phyloP scores from a whole-genome alignment of 2,113 vertebrate species.

The Xerus inauris region DNA sequence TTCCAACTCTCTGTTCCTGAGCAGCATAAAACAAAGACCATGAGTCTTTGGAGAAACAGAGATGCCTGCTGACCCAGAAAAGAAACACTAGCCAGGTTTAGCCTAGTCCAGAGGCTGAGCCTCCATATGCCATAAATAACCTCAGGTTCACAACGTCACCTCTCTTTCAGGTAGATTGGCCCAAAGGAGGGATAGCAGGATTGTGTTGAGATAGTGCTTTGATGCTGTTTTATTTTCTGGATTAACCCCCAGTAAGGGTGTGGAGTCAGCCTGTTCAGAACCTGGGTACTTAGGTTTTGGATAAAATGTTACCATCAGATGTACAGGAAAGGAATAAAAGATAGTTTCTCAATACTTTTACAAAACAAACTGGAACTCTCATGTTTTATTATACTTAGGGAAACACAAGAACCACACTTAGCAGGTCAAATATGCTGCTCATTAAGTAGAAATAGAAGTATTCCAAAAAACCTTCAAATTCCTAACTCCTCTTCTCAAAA shows the following conservation, averaged over 20 bases:
- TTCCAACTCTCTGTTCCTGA: background rate
- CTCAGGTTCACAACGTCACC: background rate
- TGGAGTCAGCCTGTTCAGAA: background rate
- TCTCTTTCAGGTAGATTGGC: background rate
- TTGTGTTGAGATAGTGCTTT: background rate
- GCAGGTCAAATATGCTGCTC: conserved; percentile 51
- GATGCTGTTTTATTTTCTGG: background rate
- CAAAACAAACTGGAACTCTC: background rate
- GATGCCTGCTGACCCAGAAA: rapidly evolving
- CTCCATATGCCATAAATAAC: background rate
- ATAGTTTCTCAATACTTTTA: conserved; percentile 13
- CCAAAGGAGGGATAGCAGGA: background rate
- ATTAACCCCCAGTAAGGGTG: conserved; percentile 10
- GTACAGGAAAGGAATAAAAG: conserved; percentile 73
- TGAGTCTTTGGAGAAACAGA: background rate
- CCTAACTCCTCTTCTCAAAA: conserved; percentile 53
- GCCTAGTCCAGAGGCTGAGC: background rate
- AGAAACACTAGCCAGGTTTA: background rate
- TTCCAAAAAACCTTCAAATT: conserved; percentile 42
- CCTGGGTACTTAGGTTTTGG: background rate
- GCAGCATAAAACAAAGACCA: background rate
- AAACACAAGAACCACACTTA: conserved; percentile 21
- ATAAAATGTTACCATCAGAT: conserved; percentile 57
- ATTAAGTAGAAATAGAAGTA: conserved; percentile 61
- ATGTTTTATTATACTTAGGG: conserved; percentile 45